Percentiles rank a stretch among this genome's conserved stretches.
Evolutionary conservation across 2,797 vertebrate species (phyloP).

Genomic region (Peromyscus attwateri): DNA sequence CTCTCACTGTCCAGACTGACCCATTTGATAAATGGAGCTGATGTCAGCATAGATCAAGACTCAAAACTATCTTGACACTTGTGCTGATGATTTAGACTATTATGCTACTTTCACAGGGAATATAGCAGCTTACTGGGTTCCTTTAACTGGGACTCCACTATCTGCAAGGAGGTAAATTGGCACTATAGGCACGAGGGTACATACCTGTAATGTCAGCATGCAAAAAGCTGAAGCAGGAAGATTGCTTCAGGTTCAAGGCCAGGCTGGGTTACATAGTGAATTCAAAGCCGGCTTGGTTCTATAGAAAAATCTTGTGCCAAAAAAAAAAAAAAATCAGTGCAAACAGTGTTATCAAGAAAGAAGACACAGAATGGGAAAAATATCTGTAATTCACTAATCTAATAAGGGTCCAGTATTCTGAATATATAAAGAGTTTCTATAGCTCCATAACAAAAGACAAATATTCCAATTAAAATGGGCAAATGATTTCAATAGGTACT

Average conservation of each 20-base stretch:
- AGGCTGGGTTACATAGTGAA: not conserved
- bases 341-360: conserved; percentile 21
- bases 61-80: not conserved
- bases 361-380: not conserved
- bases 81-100: not conserved
- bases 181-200: not conserved
- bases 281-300: not conserved
- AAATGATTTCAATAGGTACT: not conserved
- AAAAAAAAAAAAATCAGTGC: not conserved
- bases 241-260: not conserved
- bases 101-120: not conserved
- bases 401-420: not conserved
- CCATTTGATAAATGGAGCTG: not conserved
- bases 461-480: not conserved
- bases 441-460: not conserved
- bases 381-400: not conserved
- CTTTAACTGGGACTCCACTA: not conserved
- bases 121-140: not conserved
- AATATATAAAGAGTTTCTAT: not conserved
- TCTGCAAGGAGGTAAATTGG: not conserved
- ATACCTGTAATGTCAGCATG: not conserved
- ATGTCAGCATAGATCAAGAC: conserved; percentile 12
- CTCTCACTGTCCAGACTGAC: not conserved
- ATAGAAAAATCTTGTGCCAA: not conserved
- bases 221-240: not conserved